Evolutionary conservation across 2,113 vertebrate species (phyloP).

Genomic region (Pao palembangensis): DNA sequence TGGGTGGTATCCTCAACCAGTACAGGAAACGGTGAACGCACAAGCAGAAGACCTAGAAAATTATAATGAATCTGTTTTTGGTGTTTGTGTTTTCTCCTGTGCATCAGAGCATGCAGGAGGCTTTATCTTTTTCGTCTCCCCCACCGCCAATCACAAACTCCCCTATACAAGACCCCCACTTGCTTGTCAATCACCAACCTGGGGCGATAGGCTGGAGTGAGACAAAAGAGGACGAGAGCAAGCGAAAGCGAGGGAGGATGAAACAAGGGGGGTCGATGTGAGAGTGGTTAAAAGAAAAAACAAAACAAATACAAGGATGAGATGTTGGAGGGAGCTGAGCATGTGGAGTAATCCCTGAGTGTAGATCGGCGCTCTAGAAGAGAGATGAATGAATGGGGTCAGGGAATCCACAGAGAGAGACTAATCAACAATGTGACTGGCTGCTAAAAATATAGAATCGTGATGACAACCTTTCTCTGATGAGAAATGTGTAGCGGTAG

Average conservation of each 20-base stretch:
- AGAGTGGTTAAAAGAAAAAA: slow-evolving; percentile 31
- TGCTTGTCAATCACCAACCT: slow-evolving; percentile 71
- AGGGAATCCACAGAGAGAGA: slow-evolving; percentile 56
- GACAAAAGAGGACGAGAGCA: slow-evolving; percentile 62
- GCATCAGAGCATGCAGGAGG: slow-evolving; percentile 27
- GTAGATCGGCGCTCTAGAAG: slow-evolving; percentile 60
- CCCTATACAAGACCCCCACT: slow-evolving; percentile 47
- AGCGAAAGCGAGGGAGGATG: slow-evolving; percentile 6
- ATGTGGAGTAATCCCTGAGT: slow-evolving; percentile 63
- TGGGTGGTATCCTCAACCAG: not conserved
- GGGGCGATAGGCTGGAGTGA: slow-evolving; percentile 55
- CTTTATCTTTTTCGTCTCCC: slow-evolving; percentile 55
- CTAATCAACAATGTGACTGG: slow-evolving; percentile 27
- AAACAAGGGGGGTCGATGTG: slow-evolving; percentile 13
- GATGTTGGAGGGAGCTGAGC: slow-evolving; percentile 46
- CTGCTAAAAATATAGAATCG: not conserved
- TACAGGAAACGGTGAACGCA: not conserved
- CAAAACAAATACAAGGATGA: slow-evolving; percentile 46
- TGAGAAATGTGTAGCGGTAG: not conserved
- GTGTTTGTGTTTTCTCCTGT: slow-evolving; percentile 13
- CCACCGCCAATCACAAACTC: slow-evolving; percentile 53
- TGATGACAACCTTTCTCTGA: not conserved
- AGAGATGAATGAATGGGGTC: slow-evolving; percentile 75
- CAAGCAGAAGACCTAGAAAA: slow-evolving; percentile 16
- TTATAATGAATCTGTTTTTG: slow-evolving; percentile 6